These are phyloP conservation scores for Haemorhous mexicanus DNA, from an alignment of 2,113 vertebrate species.

Conservation along the genomic window DNA sequence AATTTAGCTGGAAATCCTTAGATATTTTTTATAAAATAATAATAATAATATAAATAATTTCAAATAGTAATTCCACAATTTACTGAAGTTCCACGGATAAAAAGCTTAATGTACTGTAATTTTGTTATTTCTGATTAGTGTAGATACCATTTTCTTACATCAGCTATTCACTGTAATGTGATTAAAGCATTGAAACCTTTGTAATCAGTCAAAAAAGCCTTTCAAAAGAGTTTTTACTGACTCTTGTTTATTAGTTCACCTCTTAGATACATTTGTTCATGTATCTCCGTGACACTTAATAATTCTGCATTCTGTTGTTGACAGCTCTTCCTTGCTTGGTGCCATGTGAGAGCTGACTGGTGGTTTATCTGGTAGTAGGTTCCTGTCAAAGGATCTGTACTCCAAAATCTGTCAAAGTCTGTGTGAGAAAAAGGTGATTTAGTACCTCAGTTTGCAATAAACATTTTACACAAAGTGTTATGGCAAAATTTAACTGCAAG, in stretches of 20 bases:
- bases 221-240: not conserved
- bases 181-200: not conserved
- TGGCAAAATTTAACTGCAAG: not conserved
- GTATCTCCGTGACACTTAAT: slow-evolving; percentile 84
- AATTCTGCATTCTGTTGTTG: slow-evolving; percentile 87
- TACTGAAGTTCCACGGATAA: not conserved
- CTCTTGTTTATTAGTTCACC: slow-evolving; percentile 68
- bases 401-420: slow-evolving; percentile 75
- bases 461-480: not conserved
- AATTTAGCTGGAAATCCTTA: not conserved
- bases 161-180: not conserved
- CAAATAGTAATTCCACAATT: not conserved
- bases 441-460: not conserved
- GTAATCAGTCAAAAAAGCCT: not conserved
- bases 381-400: slow-evolving; percentile 80
- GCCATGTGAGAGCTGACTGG: slow-evolving; percentile 83
- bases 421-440: slow-evolving; percentile 17
- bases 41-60: not conserved
- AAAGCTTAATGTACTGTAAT: not conserved
- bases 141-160: not conserved
- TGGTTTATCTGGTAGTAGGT: slow-evolving; percentile 85
- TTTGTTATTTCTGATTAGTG: not conserved
- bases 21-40: not conserved
- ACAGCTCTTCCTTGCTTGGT: slow-evolving; percentile 89
- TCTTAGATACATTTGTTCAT: slow-evolving; percentile 87